phyloP scores from a whole-genome alignment of 2,113 vertebrate genomes.

The Silurus asotus region DNA sequence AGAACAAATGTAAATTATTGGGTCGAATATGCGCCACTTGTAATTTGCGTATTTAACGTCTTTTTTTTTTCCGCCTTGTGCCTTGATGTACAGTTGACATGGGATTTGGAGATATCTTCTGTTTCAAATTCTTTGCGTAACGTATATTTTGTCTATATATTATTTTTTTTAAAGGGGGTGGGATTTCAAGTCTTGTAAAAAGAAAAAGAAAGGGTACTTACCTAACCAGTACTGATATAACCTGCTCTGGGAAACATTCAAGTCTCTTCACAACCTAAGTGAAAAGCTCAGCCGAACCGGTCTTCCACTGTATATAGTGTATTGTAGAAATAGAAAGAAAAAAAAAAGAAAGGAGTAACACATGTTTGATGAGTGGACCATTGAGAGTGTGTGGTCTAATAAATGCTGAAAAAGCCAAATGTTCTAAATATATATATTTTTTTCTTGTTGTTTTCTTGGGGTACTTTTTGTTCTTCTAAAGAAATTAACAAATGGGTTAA shows the following conservation, averaged over 20 bases:
- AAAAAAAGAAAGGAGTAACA: conserved; percentile 6
- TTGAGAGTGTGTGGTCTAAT: not conserved
- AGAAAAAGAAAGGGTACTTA: not conserved
- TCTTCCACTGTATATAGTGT: conserved; percentile 85
- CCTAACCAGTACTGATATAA: not conserved
- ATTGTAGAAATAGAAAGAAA: conserved; percentile 51
- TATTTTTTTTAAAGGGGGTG: not conserved
- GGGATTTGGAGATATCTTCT: conserved; percentile 80
- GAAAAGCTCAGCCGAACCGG: conserved; percentile 58
- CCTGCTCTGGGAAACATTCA: conserved; percentile 9
- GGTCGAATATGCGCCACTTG: conserved; percentile 75
- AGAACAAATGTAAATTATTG: conserved; percentile 82
- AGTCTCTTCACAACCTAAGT: conserved; percentile 28
- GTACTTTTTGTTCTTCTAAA: conserved; percentile 4
- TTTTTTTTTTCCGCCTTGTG: conserved; percentile 71
- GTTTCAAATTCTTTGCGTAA: conserved; percentile 52
- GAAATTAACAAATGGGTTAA: not conserved
- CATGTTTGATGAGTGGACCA: conserved; percentile 68
- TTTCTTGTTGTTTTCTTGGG: not conserved
- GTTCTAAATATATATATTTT: not conserved
- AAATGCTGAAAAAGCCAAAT: not conserved
- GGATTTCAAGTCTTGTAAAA: not conserved
- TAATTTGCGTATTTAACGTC: conserved; percentile 73
- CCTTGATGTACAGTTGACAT: conserved; percentile 79
- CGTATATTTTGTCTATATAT: conserved; percentile 30